Percentiles rank a stretch among this genome's conserved stretches.
Conservation (phyloP, 2,888 invertebrate species). For the Orthosia gothica region DNA sequence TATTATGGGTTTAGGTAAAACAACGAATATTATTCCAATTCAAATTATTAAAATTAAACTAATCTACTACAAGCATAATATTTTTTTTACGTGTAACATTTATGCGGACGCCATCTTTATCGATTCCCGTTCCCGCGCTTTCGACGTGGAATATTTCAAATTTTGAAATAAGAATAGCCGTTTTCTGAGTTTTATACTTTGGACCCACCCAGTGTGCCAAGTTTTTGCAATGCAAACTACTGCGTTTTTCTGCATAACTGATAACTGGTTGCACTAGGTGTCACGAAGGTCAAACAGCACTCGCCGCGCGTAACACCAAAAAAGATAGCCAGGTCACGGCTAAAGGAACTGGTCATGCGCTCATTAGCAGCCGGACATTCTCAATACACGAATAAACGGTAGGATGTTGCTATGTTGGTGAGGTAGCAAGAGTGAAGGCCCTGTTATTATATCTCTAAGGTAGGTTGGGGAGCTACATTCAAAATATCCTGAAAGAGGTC, state of each 20-base stretch:
- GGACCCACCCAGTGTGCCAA: not conserved
- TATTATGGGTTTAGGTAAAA: not conserved
- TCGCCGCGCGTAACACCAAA: conserved; percentile 40
- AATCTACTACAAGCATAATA: not conserved
- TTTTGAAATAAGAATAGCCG: not conserved
- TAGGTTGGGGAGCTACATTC: not conserved
- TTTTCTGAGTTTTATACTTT: not conserved
- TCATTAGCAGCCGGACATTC: conserved; percentile 33
- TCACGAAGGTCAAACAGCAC: conserved; percentile 43
- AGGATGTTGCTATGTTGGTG: conserved; percentile 2
- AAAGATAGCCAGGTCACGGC: conserved; percentile 51
- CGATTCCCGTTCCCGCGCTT: conserved; percentile 1
- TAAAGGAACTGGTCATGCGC: conserved; percentile 48
- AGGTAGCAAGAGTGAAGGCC: not conserved
- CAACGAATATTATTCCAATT: not conserved
- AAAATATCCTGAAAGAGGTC: not conserved
- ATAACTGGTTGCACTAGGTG: conserved; percentile 29
- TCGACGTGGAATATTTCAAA: not conserved
- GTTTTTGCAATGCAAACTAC: not conserved
- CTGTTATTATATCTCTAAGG: not conserved
- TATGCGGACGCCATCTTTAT: conserved; percentile 14
- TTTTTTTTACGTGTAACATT: conserved; percentile 11
- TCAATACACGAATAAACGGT: not conserved
- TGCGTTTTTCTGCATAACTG: conserved; percentile 20
- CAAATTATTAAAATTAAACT: not conserved